These are phyloP conservation scores for Zoroaster sp. DNA, from an alignment of 53 echinoderm and acorn worm species.

Conservation along the genomic window DNA sequence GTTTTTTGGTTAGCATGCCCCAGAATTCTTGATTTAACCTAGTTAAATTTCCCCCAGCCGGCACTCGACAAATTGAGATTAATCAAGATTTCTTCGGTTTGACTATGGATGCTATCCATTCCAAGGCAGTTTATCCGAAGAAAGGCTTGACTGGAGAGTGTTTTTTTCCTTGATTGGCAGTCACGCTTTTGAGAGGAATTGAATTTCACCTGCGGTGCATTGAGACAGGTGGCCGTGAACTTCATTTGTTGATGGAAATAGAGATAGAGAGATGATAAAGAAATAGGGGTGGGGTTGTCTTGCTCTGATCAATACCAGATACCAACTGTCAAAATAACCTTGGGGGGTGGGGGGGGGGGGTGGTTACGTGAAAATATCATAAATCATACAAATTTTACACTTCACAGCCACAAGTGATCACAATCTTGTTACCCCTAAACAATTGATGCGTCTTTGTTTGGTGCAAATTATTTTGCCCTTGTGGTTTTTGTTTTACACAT, in stretches of 20 bases:
- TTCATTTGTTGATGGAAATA: no score
- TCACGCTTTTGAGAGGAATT: slow-evolving; percentile 10
- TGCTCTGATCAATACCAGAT: no score
- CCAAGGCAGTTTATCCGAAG: background rate
- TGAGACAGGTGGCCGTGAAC: background rate
- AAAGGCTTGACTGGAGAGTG: background rate
- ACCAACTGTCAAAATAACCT: no score
- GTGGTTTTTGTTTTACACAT: no score
- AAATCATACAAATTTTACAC: no score
- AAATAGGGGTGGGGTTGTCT: background rate
- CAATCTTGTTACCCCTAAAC: no score
- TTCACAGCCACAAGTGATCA: no score
- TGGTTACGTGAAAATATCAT: no score
- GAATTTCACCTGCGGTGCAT: background rate
- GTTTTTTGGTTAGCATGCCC: background rate
- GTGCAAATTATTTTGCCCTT: no score
- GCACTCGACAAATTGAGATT: background rate
- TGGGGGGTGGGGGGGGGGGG: no score
- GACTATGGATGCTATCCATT: background rate
- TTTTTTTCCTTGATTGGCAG: background rate
- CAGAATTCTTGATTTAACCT: background rate
- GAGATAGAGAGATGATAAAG: background rate
- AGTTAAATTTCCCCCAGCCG: background rate
- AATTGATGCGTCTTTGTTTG: no score
- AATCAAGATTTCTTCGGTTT: background rate